Percentiles rank a stretch among this genome's conserved stretches.
Conservation (phyloP, 2,888 invertebrate genomes). For the Opisthograptis luteolata region DNA sequence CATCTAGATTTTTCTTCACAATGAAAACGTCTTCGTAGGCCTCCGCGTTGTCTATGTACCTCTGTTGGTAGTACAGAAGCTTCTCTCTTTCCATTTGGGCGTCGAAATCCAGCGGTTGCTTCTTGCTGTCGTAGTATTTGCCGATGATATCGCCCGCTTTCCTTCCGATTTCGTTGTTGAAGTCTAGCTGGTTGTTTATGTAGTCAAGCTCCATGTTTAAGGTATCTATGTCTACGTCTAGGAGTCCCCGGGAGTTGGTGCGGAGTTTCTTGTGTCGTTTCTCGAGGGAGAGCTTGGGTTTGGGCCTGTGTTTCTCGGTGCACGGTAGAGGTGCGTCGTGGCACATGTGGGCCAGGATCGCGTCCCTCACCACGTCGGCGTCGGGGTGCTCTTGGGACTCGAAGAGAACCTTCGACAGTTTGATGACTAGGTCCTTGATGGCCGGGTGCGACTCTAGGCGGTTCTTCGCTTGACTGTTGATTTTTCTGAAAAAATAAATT, state of each 20-base stretch:
- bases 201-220: slow-evolving; percentile 76
- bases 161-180: slow-evolving; percentile 73
- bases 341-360: slow-evolving; percentile 92
- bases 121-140: slow-evolving; percentile 68
- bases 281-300: slow-evolving; percentile 43
- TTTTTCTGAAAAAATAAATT: slow-evolving; percentile 69
- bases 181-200: slow-evolving; percentile 73
- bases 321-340: slow-evolving; percentile 93
- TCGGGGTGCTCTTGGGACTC: slow-evolving; percentile 87
- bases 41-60: slow-evolving; percentile 73
- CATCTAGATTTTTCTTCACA: slow-evolving; percentile 79
- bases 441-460: slow-evolving; percentile 90
- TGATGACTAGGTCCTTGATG: slow-evolving; percentile 87
- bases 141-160: slow-evolving; percentile 76
- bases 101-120: slow-evolving; percentile 73
- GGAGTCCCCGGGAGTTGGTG: slow-evolving; percentile 51
- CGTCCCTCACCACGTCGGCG: slow-evolving; percentile 90
- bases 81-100: slow-evolving; percentile 82
- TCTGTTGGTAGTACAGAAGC: slow-evolving; percentile 75
- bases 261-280: slow-evolving; percentile 49
- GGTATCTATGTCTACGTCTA: slow-evolving; percentile 72
- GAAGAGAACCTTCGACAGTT: slow-evolving; percentile 86
- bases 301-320: slow-evolving; percentile 65
- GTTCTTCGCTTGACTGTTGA: slow-evolving; percentile 85
- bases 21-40: slow-evolving; percentile 78